These are phyloP conservation scores for Tipula vernalis DNA, from an alignment of 2,888 invertebrate species.

Conservation along the genomic window DNA sequence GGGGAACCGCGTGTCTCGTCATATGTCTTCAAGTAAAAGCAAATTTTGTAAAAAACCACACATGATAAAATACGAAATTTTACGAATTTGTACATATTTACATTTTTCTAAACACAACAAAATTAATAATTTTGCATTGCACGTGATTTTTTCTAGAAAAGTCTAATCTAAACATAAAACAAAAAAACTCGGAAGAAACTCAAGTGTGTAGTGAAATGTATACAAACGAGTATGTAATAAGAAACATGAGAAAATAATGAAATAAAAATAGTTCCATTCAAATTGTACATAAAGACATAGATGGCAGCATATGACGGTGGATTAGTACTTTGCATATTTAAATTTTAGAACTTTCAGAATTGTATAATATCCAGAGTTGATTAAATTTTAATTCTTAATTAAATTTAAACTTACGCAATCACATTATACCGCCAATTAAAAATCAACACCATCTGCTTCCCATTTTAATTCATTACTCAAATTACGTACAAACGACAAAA, in stretches of 20 bases:
- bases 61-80: neutral
- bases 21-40: neutral
- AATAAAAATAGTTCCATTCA: neutral
- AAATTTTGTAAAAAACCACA: neutral
- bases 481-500: neutral
- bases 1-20: neutral
- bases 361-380: neutral
- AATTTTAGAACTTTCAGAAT: no score
- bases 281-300: neutral
- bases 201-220: neutral
- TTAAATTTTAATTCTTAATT: neutral
- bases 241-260: neutral
- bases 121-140: neutral
- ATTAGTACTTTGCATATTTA: neutral
- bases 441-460: neutral
- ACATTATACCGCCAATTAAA: neutral
- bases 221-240: neutral
- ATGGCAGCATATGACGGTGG: neutral
- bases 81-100: neutral
- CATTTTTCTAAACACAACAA: neutral
- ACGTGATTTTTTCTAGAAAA: neutral
- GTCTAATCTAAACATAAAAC: neutral
- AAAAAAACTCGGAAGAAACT: neutral
- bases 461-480: neutral
- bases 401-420: neutral